These are phyloP conservation scores for Limnephilus marmoratus DNA, from an alignment of 2,888 invertebrate species.

Conservation along the genomic window DNA sequence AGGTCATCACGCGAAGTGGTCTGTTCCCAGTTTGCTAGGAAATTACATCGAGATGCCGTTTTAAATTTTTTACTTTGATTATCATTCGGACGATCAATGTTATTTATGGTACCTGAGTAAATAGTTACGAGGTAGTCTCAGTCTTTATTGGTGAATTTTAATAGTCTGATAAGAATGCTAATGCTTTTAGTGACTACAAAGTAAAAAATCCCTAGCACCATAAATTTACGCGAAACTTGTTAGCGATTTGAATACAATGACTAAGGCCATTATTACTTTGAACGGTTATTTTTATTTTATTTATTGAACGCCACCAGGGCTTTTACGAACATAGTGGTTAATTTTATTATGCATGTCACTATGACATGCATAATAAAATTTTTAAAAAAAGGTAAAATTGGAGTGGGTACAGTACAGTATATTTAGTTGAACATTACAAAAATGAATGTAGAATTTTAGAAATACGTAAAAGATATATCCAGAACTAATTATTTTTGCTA, in stretches of 20 bases:
- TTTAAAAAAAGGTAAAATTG: too few species aligned
- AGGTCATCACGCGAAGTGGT: slow-evolving; percentile 9
- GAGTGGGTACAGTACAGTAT: too few species aligned
- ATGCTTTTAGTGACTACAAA: background rate
- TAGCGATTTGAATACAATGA: background rate
- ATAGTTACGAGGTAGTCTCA: background rate
- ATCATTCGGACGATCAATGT: background rate
- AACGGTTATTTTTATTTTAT: background rate
- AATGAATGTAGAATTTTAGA: too few species aligned
- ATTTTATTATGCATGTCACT: too few species aligned
- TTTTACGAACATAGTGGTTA: too few species aligned
- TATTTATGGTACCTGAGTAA: background rate
- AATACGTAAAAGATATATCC: too few species aligned
- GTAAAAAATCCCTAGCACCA: background rate
- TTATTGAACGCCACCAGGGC: too few species aligned
- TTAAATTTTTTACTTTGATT: background rate
- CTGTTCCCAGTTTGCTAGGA: background rate
- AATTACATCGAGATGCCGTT: background rate
- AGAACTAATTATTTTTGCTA: too few species aligned
- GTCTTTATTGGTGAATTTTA: background rate
- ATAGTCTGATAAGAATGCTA: background rate
- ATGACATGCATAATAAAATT: too few species aligned
- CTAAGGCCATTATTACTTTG: background rate
- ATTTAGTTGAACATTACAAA: too few species aligned
- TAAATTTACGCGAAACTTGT: background rate